Evolutionary conservation across 2,888 invertebrate species (phyloP), one percentile per base, ranked within the genome.

Genomic region (Meta bourneti): DNA sequence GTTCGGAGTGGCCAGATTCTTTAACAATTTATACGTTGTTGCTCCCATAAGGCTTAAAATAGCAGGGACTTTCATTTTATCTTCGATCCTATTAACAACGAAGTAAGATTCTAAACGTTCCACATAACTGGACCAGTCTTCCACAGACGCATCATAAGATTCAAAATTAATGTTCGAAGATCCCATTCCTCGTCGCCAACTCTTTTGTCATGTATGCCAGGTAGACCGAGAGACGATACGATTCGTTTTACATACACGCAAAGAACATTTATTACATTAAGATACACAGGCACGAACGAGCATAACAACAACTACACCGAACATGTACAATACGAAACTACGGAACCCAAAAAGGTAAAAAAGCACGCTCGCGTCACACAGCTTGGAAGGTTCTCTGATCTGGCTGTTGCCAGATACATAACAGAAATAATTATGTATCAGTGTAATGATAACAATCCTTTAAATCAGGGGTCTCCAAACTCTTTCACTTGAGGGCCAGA

Each of bases 41-140:
- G 84, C 84, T 85, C 84, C 84, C 84, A 85, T 85, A 85, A 85
- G 84, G 84, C 84, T 85, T 85, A 85, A 85, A 85, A 85, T 85
- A 85, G 84, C 84, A 85, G 84, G 83, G 83, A 83, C 83, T 83
- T 83, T 83, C 83, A 83, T 83, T 83, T 83, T 83, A 83, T 83
- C 83, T 83, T 83, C 83, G 74, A 83, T 83, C 74, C 83, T 72
- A 79, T 86, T 86, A 78, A 79, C 86, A 86, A 86, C 79, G 79
- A 86, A 86, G 86, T 86, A 86, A 79, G 71, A 79, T 86, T 86
- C 86, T 79, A 86, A 70, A 79, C 78, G 86, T 79, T 86, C 86
- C 79, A 79, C 86, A 79, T 86, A 86, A 79, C 78, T 86, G 78
- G 86, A 72, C 86, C 86, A 86, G 84, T 84, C 84, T 84, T 84